A percentile compares a stretch with the other conserved stretches of the same genome.
Conservation (phyloP, 2,888 invertebrate genomes). For the Perizoma flavofasciatum region DNA sequence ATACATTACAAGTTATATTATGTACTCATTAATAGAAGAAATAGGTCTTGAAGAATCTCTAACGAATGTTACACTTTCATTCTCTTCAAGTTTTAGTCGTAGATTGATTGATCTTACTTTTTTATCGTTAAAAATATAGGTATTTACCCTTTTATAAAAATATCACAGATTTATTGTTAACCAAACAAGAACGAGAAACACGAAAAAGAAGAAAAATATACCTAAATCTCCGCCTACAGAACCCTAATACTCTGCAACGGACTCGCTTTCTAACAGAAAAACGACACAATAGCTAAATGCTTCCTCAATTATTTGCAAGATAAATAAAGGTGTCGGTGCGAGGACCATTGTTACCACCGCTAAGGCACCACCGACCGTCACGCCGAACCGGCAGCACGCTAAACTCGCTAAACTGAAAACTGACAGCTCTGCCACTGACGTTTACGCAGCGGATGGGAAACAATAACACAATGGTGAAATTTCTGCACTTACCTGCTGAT, state of each 20-base stretch:
- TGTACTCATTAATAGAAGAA: too few relatives aligned
- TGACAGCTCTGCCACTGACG: neutral
- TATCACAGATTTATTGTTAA: too few relatives aligned
- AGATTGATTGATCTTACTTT: too few relatives aligned
- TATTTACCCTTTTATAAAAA: too few relatives aligned
- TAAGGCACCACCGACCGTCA: slow-evolving; percentile 23
- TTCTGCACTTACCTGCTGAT: slow-evolving; percentile 19
- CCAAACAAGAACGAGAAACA: too few relatives aligned
- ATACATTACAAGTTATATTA: too few relatives aligned
- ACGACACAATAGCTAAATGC: slow-evolving; percentile 62
- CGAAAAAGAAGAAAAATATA: too few relatives aligned
- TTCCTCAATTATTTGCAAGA: slow-evolving; percentile 74
- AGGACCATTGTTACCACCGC: slow-evolving; percentile 37
- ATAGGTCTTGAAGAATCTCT: too few relatives aligned
- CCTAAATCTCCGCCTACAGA: neutral
- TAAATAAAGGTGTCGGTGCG: slow-evolving; percentile 59
- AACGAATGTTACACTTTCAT: too few relatives aligned
- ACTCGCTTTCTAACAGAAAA: slow-evolving; percentile 52
- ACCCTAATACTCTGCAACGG: slow-evolving; percentile 45
- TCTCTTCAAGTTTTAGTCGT: too few relatives aligned
- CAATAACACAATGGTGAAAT: slow-evolving; percentile 25
- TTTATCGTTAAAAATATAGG: too few relatives aligned
- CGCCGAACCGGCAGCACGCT: slow-evolving; percentile 6
- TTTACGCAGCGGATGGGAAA: slow-evolving; percentile 19
- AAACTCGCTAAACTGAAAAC: neutral